Conservation (phyloP, 92 coral and sea anemone genomes). For the Scolanthus callimorphus region DNA sequence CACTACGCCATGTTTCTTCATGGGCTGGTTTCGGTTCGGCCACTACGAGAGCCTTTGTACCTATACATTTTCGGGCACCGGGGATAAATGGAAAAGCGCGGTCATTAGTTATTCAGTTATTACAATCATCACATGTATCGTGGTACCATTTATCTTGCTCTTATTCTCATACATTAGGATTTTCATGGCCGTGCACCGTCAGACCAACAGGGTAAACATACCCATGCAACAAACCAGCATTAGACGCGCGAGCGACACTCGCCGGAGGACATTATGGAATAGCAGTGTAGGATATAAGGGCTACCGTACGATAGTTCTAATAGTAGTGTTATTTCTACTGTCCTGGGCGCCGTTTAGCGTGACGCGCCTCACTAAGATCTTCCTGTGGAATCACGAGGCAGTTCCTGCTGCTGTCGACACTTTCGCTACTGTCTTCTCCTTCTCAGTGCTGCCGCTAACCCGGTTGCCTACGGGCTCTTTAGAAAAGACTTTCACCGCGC, state of each 20-base stretch:
- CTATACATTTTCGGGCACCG: slow-evolving; percentile 46
- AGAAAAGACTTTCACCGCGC: slow-evolving; percentile 56
- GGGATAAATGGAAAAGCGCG: slow-evolving; percentile 56
- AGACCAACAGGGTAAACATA: slow-evolving; percentile 20
- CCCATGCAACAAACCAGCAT: neutral
- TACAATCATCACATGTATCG: slow-evolving; percentile 35
- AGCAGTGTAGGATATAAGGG: slow-evolving; percentile 33
- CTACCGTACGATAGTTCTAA: slow-evolving; percentile 47
- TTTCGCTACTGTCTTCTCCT: slow-evolving; percentile 53
- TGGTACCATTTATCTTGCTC: slow-evolving; percentile 38
- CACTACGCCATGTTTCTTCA: slow-evolving; percentile 35
- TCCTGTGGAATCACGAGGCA: slow-evolving; percentile 48
- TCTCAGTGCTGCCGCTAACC: slow-evolving; percentile 55
- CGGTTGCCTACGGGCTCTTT: slow-evolving; percentile 46
- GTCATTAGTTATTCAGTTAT: slow-evolving; percentile 39
- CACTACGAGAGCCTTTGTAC: slow-evolving; percentile 53
- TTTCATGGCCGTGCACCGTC: slow-evolving; percentile 37
- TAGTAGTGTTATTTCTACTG: slow-evolving; percentile 35
- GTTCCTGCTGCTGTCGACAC: slow-evolving; percentile 50
- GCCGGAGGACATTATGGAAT: slow-evolving; percentile 16
- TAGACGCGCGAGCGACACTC: too few relatives aligned
- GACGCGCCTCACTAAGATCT: slow-evolving; percentile 35
- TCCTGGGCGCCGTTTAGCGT: slow-evolving; percentile 69
- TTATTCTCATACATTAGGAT: slow-evolving; percentile 47
- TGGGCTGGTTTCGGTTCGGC: slow-evolving; percentile 64